A percentile compares a stretch with the other conserved stretches of the same genome.
Evolutionary conservation across 2,113 vertebrate genomes (phyloP).

Genomic region (Tetrax tetrax): DNA sequence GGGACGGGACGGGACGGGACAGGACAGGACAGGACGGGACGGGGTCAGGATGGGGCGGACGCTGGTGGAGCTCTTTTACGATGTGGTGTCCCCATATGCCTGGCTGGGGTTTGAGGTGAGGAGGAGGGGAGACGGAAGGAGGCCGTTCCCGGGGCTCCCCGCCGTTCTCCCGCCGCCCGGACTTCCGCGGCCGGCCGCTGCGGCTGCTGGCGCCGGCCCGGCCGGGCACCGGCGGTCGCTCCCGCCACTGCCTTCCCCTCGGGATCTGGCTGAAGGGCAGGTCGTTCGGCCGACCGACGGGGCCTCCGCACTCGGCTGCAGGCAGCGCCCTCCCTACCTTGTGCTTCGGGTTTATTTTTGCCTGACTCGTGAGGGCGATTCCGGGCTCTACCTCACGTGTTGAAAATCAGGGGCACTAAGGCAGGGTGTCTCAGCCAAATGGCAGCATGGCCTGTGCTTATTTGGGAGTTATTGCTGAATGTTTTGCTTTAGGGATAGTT

Average conservation of each 20-base stretch:
- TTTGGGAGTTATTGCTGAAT: no score
- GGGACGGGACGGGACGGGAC: no score
- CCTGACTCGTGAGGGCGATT: background rate
- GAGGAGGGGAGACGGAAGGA: background rate
- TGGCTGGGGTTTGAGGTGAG: background rate
- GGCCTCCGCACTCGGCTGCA: background rate
- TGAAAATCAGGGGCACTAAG: accelerated
- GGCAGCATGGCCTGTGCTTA: accelerated
- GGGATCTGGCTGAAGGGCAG: background rate
- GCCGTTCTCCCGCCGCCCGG: no score
- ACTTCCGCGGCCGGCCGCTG: no score
- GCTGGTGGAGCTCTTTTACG: background rate
- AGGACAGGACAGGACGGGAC: no score
- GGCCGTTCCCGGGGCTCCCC: background rate
- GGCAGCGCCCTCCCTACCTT: background rate
- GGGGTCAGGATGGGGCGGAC: background rate
- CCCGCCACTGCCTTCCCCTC: background rate
- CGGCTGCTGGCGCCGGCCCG: background rate
- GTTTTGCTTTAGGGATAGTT: accelerated
- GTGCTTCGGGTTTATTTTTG: accelerated
- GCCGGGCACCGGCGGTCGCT: background rate
- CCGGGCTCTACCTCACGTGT: background rate
- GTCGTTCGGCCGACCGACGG: no score
- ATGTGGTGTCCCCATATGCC: background rate
- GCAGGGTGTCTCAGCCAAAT: accelerated